Percentiles rank a stretch among this genome's conserved stretches.
Evolutionary conservation across 2,888 invertebrate genomes (phyloP).

Genomic region (Eupithecia subumbrata): DNA sequence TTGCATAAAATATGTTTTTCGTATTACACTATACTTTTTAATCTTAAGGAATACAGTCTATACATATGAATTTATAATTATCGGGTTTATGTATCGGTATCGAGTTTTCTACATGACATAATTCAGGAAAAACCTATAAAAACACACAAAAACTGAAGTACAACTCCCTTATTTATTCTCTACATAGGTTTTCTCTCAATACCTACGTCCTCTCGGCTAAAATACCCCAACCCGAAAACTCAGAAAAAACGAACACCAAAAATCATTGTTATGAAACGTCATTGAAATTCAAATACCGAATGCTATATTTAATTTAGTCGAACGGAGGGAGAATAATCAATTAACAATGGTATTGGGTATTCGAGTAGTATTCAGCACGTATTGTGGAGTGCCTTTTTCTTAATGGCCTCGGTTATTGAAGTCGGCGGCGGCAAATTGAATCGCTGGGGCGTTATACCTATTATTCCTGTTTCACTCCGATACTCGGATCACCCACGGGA

Average conservation of each 20-base stretch:
- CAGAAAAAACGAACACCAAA: slow-evolving; percentile 25
- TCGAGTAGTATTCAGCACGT: slow-evolving; percentile 41
- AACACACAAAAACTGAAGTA: too few relatives aligned
- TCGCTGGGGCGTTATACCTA: slow-evolving; percentile 39
- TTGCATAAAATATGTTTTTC: background rate
- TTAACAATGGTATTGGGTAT: slow-evolving; percentile 45
- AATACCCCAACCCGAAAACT: background rate
- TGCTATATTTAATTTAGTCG: slow-evolving; percentile 44
- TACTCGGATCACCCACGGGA: background rate
- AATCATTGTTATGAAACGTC: slow-evolving; percentile 41
- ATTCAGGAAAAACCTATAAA: too few relatives aligned
- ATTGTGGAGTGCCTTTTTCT: slow-evolving; percentile 45
- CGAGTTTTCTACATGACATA: too few relatives aligned
- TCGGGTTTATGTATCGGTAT: too few relatives aligned
- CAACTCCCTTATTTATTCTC: too few relatives aligned
- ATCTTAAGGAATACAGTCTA: background rate
- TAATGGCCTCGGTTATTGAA: slow-evolving; percentile 45
- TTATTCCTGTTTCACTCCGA: slow-evolving; percentile 12
- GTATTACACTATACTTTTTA: background rate
- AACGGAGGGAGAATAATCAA: slow-evolving; percentile 44
- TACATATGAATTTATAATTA: background rate
- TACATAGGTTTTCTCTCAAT: too few relatives aligned
- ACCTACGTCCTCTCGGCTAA: background rate
- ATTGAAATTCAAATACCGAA: slow-evolving; percentile 44
- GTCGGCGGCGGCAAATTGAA: slow-evolving; percentile 44